Base-by-base conservation (phyloP, 2,113 vertebrate genomes). In the Pachyramphus minor region DNA sequence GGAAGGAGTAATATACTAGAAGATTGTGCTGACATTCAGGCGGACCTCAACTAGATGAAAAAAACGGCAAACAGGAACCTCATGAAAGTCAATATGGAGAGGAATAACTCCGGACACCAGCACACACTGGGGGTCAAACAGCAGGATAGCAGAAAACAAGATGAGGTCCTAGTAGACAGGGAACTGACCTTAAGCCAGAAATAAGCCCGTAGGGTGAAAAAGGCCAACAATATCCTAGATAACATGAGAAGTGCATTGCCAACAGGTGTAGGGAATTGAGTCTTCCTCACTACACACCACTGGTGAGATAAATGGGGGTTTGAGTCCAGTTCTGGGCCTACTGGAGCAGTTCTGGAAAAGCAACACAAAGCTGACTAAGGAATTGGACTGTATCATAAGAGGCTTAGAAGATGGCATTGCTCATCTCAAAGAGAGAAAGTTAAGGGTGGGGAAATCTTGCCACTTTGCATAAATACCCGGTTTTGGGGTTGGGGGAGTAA, bases 401-500 rank as follows among this genome's bases (percentile, higher is more conserved):
- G 4, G 11, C 21, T 69, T 33, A 82, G 17, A 82, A 77, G 25
- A 33, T 24, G 12, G 14, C 13, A 66, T 28, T 56, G 27, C 3
- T 37, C 39, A 5, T 27, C n/a, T 84, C 20, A 8, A 41, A 52
- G 52, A 42, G 15, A 66, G 39, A 88, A 59, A n/a, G 35, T 30
- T n/a, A 20, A n/a, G 10, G 19, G 25, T 62, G 21, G 6, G 3
- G 5, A 59, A 50, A 68, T 11, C 30, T 60, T 66, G 15, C 9
- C n/a, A 42, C 20, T 20, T 12, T 42, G 60, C 11, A 37, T 37
- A 71, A 71, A 76, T 23, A 58, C 25, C 25, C 25, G 23, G 0
- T 9, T 6, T 20, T 1, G 3, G 22, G 2, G 1, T 12, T 14
- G 9, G 11, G 13, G 11, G 1, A 82, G 6, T 18, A 76, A 39